These are phyloP conservation scores for Enteromius paludinosus DNA, from an alignment of 2,797 vertebrate species.

Conservation along the genomic window DNA sequence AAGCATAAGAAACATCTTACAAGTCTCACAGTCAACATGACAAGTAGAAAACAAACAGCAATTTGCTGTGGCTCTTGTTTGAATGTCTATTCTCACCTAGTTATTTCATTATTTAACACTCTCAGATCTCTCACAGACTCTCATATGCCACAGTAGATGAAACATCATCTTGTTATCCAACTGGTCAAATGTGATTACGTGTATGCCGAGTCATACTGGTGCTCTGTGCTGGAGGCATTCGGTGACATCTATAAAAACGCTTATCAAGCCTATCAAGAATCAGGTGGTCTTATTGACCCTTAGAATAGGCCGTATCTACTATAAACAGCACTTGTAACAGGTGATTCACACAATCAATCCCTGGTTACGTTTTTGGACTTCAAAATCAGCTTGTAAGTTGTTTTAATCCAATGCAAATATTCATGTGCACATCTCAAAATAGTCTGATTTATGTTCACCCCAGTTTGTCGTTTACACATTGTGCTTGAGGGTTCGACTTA, in stretches of 20 bases:
- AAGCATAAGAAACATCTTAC: neutral
- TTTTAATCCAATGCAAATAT: slow-evolving; percentile 13
- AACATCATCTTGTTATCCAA: slow-evolving; percentile 26
- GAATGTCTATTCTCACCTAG: slow-evolving; percentile 4
- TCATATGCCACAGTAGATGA: slow-evolving; percentile 5
- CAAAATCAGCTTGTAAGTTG: neutral
- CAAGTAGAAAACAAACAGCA: slow-evolving; percentile 2
- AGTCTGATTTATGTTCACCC: slow-evolving; percentile 6
- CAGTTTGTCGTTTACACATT: slow-evolving; percentile 22
- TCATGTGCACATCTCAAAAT: slow-evolving; percentile 22
- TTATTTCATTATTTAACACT: slow-evolving; percentile 17
- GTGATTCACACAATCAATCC: neutral
- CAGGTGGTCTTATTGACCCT: neutral
- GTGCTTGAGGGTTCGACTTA: neutral
- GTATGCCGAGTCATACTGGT: slow-evolving; percentile 12
- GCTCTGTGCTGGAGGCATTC: neutral
- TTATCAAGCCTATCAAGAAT: neutral
- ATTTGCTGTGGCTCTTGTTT: neutral
- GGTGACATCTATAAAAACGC: neutral
- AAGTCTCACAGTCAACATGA: slow-evolving; percentile 19
- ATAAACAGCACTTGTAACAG: neutral
- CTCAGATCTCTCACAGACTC: neutral
- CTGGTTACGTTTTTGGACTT: neutral
- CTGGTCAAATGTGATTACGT: slow-evolving; percentile 20
- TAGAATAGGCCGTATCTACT: neutral